Evolutionary conservation across 2,797 vertebrate species (phyloP).

Genomic region (Microcaecilia unicolor): DNA sequence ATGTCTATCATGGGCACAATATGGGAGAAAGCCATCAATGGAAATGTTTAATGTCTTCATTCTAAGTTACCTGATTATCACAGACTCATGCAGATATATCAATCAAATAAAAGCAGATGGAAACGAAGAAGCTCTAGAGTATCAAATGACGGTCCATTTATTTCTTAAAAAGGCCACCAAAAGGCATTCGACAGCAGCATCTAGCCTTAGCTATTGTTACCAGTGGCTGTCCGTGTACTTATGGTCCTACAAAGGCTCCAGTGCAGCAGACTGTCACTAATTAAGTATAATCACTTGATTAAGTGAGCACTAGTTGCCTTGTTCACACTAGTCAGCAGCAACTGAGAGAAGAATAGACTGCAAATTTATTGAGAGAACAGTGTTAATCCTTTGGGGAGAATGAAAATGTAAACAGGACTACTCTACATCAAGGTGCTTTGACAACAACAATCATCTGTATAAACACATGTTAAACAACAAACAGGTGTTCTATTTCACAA

Average conservation of each 20-base stretch:
- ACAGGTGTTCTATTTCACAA: conserved; percentile 85
- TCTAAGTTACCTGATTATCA: too few species aligned
- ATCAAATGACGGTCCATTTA: too few species aligned
- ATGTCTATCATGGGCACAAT: too few species aligned
- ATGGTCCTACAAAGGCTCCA: conserved; percentile 48
- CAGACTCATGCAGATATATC: too few species aligned
- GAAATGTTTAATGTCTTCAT: too few species aligned
- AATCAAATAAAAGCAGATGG: too few species aligned
- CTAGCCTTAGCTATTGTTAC: conserved; percentile 37
- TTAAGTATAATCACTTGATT: conserved; percentile 68
- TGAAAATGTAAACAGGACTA: conserved; percentile 67
- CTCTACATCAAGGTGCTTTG: conserved; percentile 74
- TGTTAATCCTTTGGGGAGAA: conserved; percentile 68
- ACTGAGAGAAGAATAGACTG: conserved; percentile 64
- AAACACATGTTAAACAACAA: conserved; percentile 78
- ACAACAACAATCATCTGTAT: conserved; percentile 80
- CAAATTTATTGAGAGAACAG: conserved; percentile 68
- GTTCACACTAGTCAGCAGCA: conserved; percentile 65
- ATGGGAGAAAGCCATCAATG: too few species aligned
- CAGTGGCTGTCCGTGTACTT: conserved; percentile 46
- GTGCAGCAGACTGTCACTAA: conserved; percentile 61
- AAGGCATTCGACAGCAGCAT: conserved; percentile 14
- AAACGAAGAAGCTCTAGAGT: too few species aligned
- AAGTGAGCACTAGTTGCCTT: conserved; percentile 66
- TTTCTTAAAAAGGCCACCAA: conserved; percentile 6